Base-by-base conservation (phyloP, 2,888 invertebrate genomes). In the Aradus depressus region DNA sequence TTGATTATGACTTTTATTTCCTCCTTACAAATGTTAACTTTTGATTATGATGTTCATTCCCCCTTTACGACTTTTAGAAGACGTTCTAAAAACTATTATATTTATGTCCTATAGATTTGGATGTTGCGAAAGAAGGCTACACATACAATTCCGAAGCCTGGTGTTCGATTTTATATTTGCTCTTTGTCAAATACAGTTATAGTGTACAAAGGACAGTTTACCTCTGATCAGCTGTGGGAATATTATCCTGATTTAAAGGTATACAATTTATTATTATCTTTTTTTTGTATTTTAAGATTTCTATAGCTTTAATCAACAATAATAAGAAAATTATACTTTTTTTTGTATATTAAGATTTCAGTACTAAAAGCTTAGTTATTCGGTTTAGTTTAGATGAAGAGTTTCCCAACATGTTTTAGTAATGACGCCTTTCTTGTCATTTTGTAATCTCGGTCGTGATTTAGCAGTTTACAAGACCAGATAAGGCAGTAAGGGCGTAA, bases 161-260 rank as follows among this genome's bases (percentile, higher is more conserved):
- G 87, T 4, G 79, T 87, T 38, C 75, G 95, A 58, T 97, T 92
- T 72, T 98, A 97, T 72, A 88, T 97, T 64, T 96, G 96, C 73
- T 96, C 95, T 50, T 72, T 98, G 60, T 92, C 92, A 21, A 72
- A 88, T 45, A 80, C 80, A 62, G 91, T 85, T 8, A 76, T 98
- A 55, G 93, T 98, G 26, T 98, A 98, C 75, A 98, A 98, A 74
- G 98, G 98, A 32, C 84, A 96, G 66, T 78, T 98, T 61, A 95
- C 93, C 26, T 91, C 97, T 1, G 85, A 89, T 66, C 98, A 98
- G 69, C 71, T 95, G 66, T 90, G 87, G 86, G 74, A 77, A 16
- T 84, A 82, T 64, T 84, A 76, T 64, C 64, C 67, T 50, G 84
- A 84, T 64, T 68, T 84, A 41, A 67, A 68, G 62, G 73, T 72